Conservation (phyloP, 2,797 vertebrate genomes). For the Poeciliopsis infans region DNA sequence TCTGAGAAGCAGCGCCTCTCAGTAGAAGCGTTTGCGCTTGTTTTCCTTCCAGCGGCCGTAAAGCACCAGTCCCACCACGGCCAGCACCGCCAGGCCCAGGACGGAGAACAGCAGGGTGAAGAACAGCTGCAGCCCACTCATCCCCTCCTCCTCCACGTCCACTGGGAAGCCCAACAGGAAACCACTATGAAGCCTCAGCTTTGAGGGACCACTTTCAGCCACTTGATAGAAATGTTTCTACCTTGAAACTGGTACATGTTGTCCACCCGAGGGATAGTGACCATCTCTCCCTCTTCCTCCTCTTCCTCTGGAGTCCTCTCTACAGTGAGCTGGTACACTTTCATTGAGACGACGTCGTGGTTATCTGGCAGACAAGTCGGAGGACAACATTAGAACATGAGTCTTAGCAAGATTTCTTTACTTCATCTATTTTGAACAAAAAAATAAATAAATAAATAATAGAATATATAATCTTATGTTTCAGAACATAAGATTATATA, state of each 20-base stretch:
- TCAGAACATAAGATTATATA: too few relatives aligned
- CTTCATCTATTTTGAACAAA: too few relatives aligned
- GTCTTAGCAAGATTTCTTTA: background rate
- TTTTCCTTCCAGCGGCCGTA: slow-evolving; percentile 93
- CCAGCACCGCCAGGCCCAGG: slow-evolving; percentile 85
- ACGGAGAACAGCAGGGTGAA: slow-evolving; percentile 89
- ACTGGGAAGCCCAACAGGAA: slow-evolving; percentile 70
- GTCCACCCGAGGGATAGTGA: slow-evolving; percentile 88
- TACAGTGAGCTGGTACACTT: slow-evolving; percentile 90
- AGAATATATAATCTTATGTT: too few relatives aligned
- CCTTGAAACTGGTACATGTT: slow-evolving; percentile 83
- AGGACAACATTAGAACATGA: background rate
- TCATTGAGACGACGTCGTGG: slow-evolving; percentile 93
- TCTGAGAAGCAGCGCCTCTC: slow-evolving; percentile 55
- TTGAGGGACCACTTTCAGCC: background rate
- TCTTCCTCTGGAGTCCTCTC: slow-evolving; percentile 82
- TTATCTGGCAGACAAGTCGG: slow-evolving; percentile 81
- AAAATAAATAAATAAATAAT: too few relatives aligned
- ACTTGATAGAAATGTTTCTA: slow-evolving; percentile 24
- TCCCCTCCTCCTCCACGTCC: slow-evolving; percentile 79
- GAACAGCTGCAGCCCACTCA: slow-evolving; percentile 87
- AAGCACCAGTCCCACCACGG: slow-evolving; percentile 82
- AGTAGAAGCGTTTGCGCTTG: slow-evolving; percentile 94
- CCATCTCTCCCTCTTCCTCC: slow-evolving; percentile 78
- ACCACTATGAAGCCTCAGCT: background rate